Evolutionary conservation across 1,140 invertebrate species (phyloP).

Genomic region (Drosophila lacertosa): DNA sequence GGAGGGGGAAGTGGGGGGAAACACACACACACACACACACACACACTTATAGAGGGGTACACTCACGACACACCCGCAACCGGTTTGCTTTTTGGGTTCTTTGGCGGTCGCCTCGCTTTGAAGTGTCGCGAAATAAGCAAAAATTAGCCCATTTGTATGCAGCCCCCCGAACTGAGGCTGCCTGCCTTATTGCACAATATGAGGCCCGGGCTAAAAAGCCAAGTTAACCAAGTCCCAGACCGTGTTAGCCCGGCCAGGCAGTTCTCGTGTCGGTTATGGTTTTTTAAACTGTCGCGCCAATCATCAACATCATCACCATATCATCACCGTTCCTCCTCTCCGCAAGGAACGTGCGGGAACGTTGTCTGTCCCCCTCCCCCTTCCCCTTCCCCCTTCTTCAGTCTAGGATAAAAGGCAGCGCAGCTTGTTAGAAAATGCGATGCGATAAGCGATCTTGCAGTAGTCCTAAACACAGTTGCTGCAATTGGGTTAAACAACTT

Average conservation of each 20-base stretch:
- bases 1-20: neutral
- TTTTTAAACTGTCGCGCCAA: slow-evolving; percentile 83
- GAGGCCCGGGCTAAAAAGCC: slow-evolving; percentile 65
- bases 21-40: slow-evolving; percentile 50
- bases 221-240: slow-evolving; percentile 34
- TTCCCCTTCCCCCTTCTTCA: too few relatives aligned
- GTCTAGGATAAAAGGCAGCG: slow-evolving; percentile 66
- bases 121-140: slow-evolving; percentile 50
- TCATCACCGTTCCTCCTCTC: neutral
- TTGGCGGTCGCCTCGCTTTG: slow-evolving; percentile 65
- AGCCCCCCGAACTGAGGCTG: slow-evolving; percentile 59
- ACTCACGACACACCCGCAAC: slow-evolving; percentile 57
- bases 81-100: slow-evolving; percentile 79
- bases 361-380: too few relatives aligned
- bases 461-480: slow-evolving; percentile 72
- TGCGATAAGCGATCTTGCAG: slow-evolving; percentile 41
- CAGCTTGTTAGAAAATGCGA: slow-evolving; percentile 56
- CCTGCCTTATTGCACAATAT: slow-evolving; percentile 81
- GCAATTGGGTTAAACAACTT: slow-evolving; percentile 76
- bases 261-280: slow-evolving; percentile 80
- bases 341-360: slow-evolving; percentile 22
- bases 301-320: slow-evolving; percentile 69
- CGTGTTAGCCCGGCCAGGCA: neutral
- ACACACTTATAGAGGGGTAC: too few relatives aligned
- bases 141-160: slow-evolving; percentile 84